Base-by-base conservation (phyloP, 2,113 vertebrate species). In the Tenrec ecaudatus region DNA sequence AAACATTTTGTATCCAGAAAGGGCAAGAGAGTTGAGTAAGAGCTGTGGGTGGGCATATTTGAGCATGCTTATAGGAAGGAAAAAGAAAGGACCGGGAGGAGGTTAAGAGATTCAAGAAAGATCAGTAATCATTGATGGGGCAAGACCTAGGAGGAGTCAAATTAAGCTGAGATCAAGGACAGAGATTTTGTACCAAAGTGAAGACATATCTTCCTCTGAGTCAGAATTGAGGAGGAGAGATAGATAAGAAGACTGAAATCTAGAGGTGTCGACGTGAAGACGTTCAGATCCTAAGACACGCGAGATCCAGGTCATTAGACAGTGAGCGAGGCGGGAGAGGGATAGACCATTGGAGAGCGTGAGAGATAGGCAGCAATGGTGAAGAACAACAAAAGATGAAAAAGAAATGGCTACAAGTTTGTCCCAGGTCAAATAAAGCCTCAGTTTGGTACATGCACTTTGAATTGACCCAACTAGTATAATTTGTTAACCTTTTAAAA, bases 161-260 rank as follows among this genome's bases (percentile, higher is more conserved):
- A 29, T 7, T 77, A 27, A 78, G 31, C 43, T 27, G 47, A 88
- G 87, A 92, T 93, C 43, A 38, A 86, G 33, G 47, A 84, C 58
- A 94, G 66, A 81, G 73, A 95, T 88, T 47, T 84, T 66, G 47
- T 8, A 73, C 14, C 20, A 22, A 80, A 93, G 53, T 83, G 31
- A 58, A 86, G 69, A 88, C 33, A 27, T 1, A 1, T 36, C 60
- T 89, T 84, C 75, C 27, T 84, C 64, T 29, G 33, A 86, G 47
- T 88, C 57, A 47, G 57, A n/a, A 91, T 29, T 3, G 36, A 84
- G 84, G 25, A 88, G 29, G 60, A 88, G 25, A 75, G n/a, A 60
- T 14, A 86, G 91, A 85, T 82, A 90, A 88, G 57, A 88, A 77
- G 76, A 66, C 1, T 84, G 43, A 43, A 92, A 81, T 29, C 27